Base-by-base conservation (phyloP, 1,140 invertebrate species). In the Parapsyche elsis region DNA sequence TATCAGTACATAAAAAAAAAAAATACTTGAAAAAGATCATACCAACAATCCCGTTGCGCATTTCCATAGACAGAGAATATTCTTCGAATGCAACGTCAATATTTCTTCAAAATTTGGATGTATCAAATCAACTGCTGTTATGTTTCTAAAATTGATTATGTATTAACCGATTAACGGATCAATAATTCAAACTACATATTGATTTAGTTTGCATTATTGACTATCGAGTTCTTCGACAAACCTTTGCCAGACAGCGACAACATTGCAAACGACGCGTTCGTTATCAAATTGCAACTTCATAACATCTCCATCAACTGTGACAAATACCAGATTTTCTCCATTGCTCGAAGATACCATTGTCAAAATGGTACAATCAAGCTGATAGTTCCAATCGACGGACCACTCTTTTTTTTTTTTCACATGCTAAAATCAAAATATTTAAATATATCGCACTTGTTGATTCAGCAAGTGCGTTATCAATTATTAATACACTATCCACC, bases 361-460 rank as follows among this genome's bases (percentile, higher is more conserved):
- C 46, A 82, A 57, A 57, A 89, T 85, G 0, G 75, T 16, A n/a
- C 86, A 85, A 0, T 84, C 71, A 0, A 84, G 80, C 5, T 61
- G 38, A 76, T 84, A 85, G 7, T 64, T 84, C 85, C 85, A 88
- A 2, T 76, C 84, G 7, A 86, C 85, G 23, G 84, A 84, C 88
- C 88, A 89, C 26, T 84, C 83, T 5, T 82, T 83, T 4, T 78
- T 67, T 78, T 87, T 88, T 81, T 86, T 87, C 67, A 87, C 49
- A 57, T 83, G 84, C 87, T 87, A 76, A 76, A 38, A 38, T 38
- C 7, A 1, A 38, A 38, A 38, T 38, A 57, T n/a, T 4, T 57
- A 57, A 4, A 21, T 57, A 21, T 57, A 57, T n/a, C n/a, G n/a
- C n/a, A n/a, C n/a, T n/a, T n/a, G n/a, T n/a, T n/a, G n/a, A n/a